Evolutionary conservation across 2,113 vertebrate species (phyloP).

Genomic region (Oncorhynchus masou): DNA sequence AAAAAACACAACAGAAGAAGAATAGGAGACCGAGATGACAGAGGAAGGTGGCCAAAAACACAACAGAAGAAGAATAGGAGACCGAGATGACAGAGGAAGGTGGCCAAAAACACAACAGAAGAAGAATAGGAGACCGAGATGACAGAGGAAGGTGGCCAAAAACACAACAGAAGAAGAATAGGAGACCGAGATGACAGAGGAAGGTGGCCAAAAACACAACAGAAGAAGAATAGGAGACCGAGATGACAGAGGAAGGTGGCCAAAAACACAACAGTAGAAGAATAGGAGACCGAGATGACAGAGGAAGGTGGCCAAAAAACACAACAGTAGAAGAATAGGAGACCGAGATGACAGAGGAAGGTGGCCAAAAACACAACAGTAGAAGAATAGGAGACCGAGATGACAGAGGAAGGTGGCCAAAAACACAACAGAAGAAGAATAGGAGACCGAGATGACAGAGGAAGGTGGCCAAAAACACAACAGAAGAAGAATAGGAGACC

Average conservation of each 20-base stretch:
- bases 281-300: constrained; percentile 49
- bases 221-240: constrained; percentile 43
- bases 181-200: constrained; percentile 51
- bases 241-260: constrained; percentile 44
- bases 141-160: constrained; percentile 42
- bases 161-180: constrained; percentile 35
- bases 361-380: constrained; percentile 40
- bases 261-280: constrained; percentile 36
- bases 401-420: constrained; percentile 39
- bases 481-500: constrained; percentile 42
- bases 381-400: constrained; percentile 44
- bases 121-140: constrained; percentile 43
- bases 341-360: constrained; percentile 48
- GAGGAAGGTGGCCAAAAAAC: constrained; percentile 41
- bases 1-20: constrained; percentile 37
- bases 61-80: constrained; percentile 40
- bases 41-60: constrained; percentile 38
- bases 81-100: constrained; percentile 49
- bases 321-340: constrained; percentile 41
- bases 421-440: constrained; percentile 37
- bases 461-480: constrained; percentile 41
- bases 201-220: constrained; percentile 41
- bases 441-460: constrained; percentile 50
- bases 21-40: constrained; percentile 49
- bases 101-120: constrained; percentile 40